phyloP scores from a whole-genome alignment of 2,113 vertebrate species.

The Fukomys damarensis region DNA sequence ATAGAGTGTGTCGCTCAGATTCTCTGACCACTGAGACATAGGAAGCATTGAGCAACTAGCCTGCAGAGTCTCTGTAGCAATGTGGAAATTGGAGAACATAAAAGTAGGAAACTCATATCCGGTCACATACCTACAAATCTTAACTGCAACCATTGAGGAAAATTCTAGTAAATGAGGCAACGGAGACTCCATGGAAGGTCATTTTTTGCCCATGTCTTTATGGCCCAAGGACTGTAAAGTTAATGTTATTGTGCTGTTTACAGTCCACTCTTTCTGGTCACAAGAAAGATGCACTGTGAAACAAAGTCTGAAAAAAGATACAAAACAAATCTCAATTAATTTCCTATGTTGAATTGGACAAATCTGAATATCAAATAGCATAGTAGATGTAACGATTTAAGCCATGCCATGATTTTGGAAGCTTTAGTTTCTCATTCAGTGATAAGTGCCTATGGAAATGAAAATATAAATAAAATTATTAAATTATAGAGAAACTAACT shows the following conservation, averaged over 20 bases:
- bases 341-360: background rate
- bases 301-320: slow-evolving; percentile 18
- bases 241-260: background rate
- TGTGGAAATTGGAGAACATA: background rate
- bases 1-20: background rate
- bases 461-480: background rate
- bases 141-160: background rate
- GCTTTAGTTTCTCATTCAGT: background rate
- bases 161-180: background rate
- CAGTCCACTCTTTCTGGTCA: background rate
- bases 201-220: background rate
- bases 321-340: background rate
- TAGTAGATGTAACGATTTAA: background rate
- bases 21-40: background rate
- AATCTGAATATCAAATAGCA: slow-evolving; percentile 8
- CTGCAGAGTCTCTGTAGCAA: background rate
- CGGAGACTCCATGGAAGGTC: background rate
- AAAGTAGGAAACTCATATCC: background rate
- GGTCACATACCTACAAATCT: background rate
- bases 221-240: background rate
- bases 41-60: background rate
- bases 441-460: background rate
- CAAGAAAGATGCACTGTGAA: background rate
- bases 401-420: background rate
- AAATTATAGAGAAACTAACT: background rate